Percentiles rank a stretch among this genome's conserved stretches.
These are phyloP conservation scores for Scomber colias DNA, from an alignment of 2,113 vertebrate species.

Conservation along the genomic window DNA sequence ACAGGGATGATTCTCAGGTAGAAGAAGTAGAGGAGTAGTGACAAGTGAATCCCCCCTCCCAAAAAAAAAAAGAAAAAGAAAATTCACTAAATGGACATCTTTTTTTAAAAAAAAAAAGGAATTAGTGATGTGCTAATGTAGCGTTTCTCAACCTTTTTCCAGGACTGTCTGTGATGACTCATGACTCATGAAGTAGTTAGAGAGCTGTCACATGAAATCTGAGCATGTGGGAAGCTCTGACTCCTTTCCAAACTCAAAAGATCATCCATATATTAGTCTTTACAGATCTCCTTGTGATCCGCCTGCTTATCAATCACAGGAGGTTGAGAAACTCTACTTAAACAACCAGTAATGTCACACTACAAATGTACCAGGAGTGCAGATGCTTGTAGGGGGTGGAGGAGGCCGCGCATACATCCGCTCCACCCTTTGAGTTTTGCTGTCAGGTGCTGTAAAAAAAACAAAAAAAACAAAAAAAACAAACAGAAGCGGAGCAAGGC, in stretches of 20 bases:
- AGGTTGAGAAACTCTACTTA: conserved; percentile 39
- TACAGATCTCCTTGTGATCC: background rate
- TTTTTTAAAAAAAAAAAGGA: background rate
- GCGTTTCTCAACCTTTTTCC: conserved; percentile 22
- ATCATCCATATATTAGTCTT: background rate
- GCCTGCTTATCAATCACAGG: background rate
- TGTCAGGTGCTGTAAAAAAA: conserved; percentile 25
- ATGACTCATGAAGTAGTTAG: background rate
- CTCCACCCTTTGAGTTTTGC: conserved; percentile 12
- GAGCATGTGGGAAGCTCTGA: background rate
- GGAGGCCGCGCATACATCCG: conserved; percentile 11
- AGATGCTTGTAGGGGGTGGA: conserved; percentile 5
- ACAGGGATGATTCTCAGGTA: background rate
- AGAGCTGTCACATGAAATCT: background rate
- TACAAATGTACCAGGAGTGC: conserved; percentile 12
- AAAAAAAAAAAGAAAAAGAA: background rate
- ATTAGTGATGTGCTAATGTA: background rate
- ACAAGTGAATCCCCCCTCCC: background rate
- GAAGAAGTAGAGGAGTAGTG: conserved; percentile 2
- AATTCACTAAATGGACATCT: background rate
- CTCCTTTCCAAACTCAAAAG: background rate
- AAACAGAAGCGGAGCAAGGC: conserved; percentile 6
- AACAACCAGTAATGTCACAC: background rate
- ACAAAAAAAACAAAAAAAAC: too few relatives aligned
- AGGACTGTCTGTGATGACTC: background rate